A percentile compares a stretch with the other conserved stretches of the same genome.
Evolutionary conservation across 2,113 vertebrate species (phyloP).

Genomic region (Chionomys nivalis): DNA sequence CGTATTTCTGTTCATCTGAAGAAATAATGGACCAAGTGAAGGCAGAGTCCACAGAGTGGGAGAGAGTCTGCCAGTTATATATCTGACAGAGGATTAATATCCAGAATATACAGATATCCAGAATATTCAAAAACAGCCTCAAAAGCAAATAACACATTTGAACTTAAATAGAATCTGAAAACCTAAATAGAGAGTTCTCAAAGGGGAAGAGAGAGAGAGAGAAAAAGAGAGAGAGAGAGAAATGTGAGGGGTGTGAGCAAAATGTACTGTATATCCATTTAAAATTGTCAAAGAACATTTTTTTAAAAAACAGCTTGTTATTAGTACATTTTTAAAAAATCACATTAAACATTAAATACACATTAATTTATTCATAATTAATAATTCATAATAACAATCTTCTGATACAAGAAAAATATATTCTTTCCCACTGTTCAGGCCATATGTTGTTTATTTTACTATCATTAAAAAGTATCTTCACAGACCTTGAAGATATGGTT

Average conservation of each 20-base stretch:
- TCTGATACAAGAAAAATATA: background rate
- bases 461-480: background rate
- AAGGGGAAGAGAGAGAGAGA: background rate
- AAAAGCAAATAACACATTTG: background rate
- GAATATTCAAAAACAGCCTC: background rate
- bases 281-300: background rate
- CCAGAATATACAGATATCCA: background rate
- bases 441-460: background rate
- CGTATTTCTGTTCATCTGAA: background rate
- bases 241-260: background rate
- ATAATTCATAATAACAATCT: background rate
- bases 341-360: background rate
- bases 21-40: background rate
- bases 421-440: background rate
- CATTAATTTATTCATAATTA: slow-evolving; percentile 10
- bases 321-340: background rate
- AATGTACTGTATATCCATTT: background rate
- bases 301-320: background rate
- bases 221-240: background rate
- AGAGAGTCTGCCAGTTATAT: background rate
- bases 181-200: background rate
- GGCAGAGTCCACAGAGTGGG: background rate
- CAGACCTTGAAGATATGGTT: background rate
- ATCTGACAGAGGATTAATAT: background rate
- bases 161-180: background rate